Base-by-base conservation (phyloP, 2,888 invertebrate species). In the Eristalinus sepulchralis region DNA sequence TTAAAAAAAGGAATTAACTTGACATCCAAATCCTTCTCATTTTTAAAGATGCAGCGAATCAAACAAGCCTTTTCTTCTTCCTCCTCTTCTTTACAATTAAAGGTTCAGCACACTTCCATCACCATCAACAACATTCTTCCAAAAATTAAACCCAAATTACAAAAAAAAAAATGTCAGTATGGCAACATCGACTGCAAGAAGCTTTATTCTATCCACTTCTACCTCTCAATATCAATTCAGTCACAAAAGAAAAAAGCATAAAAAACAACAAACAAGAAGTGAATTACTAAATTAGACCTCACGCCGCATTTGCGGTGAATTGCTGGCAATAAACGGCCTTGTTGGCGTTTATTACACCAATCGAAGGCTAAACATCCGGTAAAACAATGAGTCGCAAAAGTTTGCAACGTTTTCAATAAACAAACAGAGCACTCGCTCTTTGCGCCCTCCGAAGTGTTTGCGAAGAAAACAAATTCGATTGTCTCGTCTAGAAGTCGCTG, bases 311-410 rank as follows among this genome's bases (percentile, higher is more conserved):
- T 36, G 55, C 53, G 36, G 57, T 59, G 6, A 75, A 73, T 75
- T 66, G 70, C 59, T 17, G 22, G 62, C 73, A 62, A 79, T 70
- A 79, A 70, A 47, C 47, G 47, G 9, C 47, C 17, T 47, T 47
- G 47, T 17, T 27, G 11, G 13, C 20, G 2, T 59, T 47, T 31
- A 59, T 33, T 17, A 76, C 27, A 59, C 10, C 33, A 60, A 53
- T 75, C 59, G 24, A 36, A 24, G 53, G 2, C 53, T 27, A n/a
- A 17, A 22, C n/a, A n/a, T 39, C 39, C 59, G 11, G 36, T 36
- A 31, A 60, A 68, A 36, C 34, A 67, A 47, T 47, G n/a, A 39
- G n/a, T n/a, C 39, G n/a, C 39, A n/a, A 39, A 39, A 13, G 17
- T 8, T 17, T 47, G 8, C 47, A 47, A 17, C 1, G 17, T 17